These are phyloP conservation scores for Rallus limicola DNA, from an alignment of 2,113 vertebrate species.

Conservation along the genomic window DNA sequence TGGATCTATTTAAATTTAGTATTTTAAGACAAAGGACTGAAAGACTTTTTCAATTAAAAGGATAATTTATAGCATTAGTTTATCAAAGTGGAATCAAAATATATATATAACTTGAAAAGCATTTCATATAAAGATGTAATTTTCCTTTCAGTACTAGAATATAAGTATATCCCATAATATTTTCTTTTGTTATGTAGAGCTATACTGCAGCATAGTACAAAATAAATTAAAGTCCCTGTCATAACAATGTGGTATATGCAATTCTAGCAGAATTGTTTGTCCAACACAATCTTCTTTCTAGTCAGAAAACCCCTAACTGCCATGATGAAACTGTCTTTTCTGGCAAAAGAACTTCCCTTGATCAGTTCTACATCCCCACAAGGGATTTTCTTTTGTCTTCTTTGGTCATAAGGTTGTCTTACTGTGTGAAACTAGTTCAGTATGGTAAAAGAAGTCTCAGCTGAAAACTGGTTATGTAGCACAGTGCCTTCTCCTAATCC, in stretches of 20 bases:
- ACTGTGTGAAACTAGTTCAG: constrained; percentile 5
- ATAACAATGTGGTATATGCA: constrained; percentile 35
- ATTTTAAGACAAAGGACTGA: constrained; percentile 11
- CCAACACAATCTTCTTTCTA: constrained; percentile 51
- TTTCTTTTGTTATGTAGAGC: constrained; percentile 31
- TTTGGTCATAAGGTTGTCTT: constrained; percentile 21
- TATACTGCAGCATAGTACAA: neutral
- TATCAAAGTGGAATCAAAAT: constrained; percentile 23
- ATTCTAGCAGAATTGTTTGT: constrained; percentile 53
- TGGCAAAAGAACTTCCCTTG: constrained; percentile 33
- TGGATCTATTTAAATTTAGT: constrained; percentile 45
- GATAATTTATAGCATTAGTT: constrained; percentile 30
- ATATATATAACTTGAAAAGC: neutral
- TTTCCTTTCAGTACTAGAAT: constrained; percentile 32
- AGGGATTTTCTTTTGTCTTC: constrained; percentile 25
- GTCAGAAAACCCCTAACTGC: constrained; percentile 8
- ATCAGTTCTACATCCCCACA: neutral
- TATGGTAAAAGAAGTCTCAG: neutral
- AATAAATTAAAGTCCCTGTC: constrained; percentile 47
- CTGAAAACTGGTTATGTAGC: neutral
- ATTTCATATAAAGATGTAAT: neutral
- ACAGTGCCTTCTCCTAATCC: neutral
- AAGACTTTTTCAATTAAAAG: neutral
- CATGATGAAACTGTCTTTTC: constrained; percentile 37
- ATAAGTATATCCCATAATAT: neutral